These are phyloP conservation scores for Marronus borbonicus DNA, from an alignment of 2,888 invertebrate genomes.

Conservation along the genomic window DNA sequence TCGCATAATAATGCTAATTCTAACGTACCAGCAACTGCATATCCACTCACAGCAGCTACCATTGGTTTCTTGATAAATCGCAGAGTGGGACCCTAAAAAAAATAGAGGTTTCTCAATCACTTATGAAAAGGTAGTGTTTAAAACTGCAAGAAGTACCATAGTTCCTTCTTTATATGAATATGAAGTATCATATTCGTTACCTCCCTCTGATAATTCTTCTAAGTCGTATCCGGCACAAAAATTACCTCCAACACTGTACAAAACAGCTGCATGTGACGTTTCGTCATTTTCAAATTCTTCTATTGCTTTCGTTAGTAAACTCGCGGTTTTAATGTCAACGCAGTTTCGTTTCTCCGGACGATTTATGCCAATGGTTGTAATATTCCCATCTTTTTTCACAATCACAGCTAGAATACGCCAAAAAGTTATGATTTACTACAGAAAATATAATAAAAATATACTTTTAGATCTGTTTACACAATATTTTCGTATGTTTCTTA, in stretches of 20 bases:
- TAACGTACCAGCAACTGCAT: constrained; percentile 92
- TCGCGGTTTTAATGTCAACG: constrained; percentile 80
- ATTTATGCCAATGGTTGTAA: constrained; percentile 91
- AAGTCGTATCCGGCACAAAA: constrained; percentile 96
- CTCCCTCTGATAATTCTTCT: constrained; percentile 76
- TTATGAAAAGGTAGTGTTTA: not conserved
- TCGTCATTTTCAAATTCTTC: constrained; percentile 85
- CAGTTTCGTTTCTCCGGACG: constrained; percentile 88
- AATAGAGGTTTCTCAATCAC: not conserved
- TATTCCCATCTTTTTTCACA: constrained; percentile 76
- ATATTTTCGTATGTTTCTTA: constrained; percentile 24
- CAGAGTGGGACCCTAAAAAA: constrained; percentile 76
- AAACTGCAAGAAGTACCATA: constrained; percentile 67
- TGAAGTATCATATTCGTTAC: constrained; percentile 60
- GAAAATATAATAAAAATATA: constrained; percentile 7
- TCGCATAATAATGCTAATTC: constrained; percentile 95
- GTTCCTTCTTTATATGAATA: constrained; percentile 67
- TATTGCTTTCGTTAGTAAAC: constrained; percentile 81
- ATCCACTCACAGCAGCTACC: constrained; percentile 92
- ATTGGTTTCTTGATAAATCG: constrained; percentile 87
- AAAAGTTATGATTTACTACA: not conserved
- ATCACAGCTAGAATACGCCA: constrained; percentile 57
- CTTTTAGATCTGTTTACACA: constrained; percentile 26
- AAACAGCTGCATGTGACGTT: constrained; percentile 80
- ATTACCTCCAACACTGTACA: constrained; percentile 93